Base-by-base conservation (phyloP, 1,140 invertebrate genomes). In the Drosophila pectinifera region DNA sequence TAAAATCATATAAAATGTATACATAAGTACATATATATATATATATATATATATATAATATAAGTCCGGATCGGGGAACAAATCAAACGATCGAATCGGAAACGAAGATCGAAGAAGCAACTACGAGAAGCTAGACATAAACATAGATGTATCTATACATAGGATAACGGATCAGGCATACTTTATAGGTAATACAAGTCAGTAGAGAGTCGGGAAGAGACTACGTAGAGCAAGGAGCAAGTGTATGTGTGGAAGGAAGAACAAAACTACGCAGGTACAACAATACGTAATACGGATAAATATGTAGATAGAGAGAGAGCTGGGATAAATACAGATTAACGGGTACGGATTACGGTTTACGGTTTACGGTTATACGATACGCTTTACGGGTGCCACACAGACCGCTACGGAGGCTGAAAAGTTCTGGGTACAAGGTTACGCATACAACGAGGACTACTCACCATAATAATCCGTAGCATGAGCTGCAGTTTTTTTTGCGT, bases 401-500 rank as follows among this genome's bases (percentile, higher is more conserved):
- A 46, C 42, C 64, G 64, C 64, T 59, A 79, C 67, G 51, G 49
- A 55, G 58, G 56, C 53, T 45, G 56, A 67, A 64, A 61, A 82
- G 84, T 83, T 73, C 61, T 80, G 76, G 51, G 55, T 74, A 84
- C 83, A 92, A 93, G 91, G 94, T 94, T 94, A 84, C 88, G 72
- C 38, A 74, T 49, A 76, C 81, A 91, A 85, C 84, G 94, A 94
- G 46, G 73, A 83, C 84, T 90, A 98, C 98, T 99, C 97, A 99
- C 98, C 97, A 97, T 98, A 98, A 95, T 98, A 98, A 95, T 98
- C 97, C 95, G 98, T 97, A 92, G 97, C 96, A 95, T 98, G 97
- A 94, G 97, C 97, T 98, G 90, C 70, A 89, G 72, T 86, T 75
- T 89, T 83, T 88, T 88, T 88, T 88, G 75, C 75, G 83, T 89